Conservation (phyloP, 2,888 invertebrate genomes). For the Conus canariensis region DNA sequence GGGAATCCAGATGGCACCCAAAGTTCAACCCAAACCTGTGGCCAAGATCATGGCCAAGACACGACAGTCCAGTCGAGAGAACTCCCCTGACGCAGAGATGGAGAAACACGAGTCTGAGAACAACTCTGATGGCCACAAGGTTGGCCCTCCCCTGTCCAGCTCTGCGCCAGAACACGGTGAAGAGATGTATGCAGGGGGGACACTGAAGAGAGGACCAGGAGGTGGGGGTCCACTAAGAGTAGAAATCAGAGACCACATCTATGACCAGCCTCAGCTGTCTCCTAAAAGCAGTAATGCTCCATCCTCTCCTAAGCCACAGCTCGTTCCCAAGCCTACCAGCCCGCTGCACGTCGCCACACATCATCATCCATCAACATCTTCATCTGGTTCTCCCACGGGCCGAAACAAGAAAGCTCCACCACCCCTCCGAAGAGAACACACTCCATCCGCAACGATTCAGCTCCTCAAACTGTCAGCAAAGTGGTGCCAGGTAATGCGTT, state of each 20-base stretch:
- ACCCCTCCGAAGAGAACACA: conserved; percentile 81
- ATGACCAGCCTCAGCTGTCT: conserved; percentile 65
- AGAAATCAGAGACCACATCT: conserved; percentile 63
- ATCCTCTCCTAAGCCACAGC: conserved; percentile 46
- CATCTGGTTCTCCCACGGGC: conserved; percentile 61
- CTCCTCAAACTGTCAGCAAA: conserved; percentile 50
- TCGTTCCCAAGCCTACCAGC: conserved; percentile 55
- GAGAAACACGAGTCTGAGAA: conserved; percentile 67
- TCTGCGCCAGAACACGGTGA: neutral
- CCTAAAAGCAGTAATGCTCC: conserved; percentile 58
- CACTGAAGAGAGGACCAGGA: conserved; percentile 38
- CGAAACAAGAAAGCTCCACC: conserved; percentile 78
- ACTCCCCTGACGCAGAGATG: conserved; percentile 67
- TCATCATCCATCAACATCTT: conserved; percentile 54
- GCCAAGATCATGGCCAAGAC: conserved; percentile 72
- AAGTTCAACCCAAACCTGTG: conserved; percentile 80
- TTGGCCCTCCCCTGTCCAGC: conserved; percentile 43
- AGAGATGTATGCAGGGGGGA: conserved; percentile 34
- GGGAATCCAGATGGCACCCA: conserved; percentile 11
- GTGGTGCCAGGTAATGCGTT: conserved; percentile 45
- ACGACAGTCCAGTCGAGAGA: conserved; percentile 69
- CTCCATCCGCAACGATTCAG: conserved; percentile 73
- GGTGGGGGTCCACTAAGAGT: conserved; percentile 34
- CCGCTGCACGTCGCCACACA: conserved; percentile 59
- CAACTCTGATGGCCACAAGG: conserved; percentile 64